These are phyloP conservation scores for Agrotis segetum DNA, from an alignment of 2,888 invertebrate species.

Conservation along the genomic window DNA sequence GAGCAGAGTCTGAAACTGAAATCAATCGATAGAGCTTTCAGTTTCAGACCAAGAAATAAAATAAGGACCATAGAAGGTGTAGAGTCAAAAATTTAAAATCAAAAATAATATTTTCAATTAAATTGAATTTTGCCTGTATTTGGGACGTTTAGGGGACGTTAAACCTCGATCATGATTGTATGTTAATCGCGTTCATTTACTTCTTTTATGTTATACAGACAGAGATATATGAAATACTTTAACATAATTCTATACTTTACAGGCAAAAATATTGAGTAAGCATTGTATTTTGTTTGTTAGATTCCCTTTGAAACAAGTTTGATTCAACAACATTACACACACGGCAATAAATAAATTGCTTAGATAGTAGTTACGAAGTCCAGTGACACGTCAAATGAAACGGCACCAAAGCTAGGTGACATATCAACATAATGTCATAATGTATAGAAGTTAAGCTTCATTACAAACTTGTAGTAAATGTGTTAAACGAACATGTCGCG, in stretches of 20 bases:
- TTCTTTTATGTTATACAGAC: slow-evolving; percentile 30
- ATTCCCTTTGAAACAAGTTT: slow-evolving; percentile 10
- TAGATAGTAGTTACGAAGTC: too few relatives aligned
- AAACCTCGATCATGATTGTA: slow-evolving; percentile 27
- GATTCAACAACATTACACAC: not conserved
- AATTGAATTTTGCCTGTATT: slow-evolving; percentile 6
- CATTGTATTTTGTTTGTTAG: slow-evolving; percentile 18
- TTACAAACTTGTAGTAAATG: not conserved
- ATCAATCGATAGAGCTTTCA: slow-evolving; percentile 8
- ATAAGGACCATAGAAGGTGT: slow-evolving; percentile 24
- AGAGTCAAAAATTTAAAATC: slow-evolving; percentile 7
- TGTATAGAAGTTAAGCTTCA: too few relatives aligned
- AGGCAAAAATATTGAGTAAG: slow-evolving; percentile 2
- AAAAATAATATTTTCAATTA: slow-evolving; percentile 9
- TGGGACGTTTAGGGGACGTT: not conserved
- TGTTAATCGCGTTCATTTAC: slow-evolving; percentile 25
- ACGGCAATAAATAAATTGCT: not conserved
- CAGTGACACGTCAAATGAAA: too few relatives aligned
- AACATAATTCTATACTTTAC: slow-evolving; percentile 42
- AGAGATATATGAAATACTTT: slow-evolving; percentile 41
- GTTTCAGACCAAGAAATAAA: slow-evolving; percentile 7
- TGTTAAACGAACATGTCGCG: not conserved
- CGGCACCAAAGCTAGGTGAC: too few relatives aligned
- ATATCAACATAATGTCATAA: too few relatives aligned
- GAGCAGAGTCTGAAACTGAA: slow-evolving; percentile 3